Percentiles rank a stretch among this genome's conserved stretches.
These are phyloP conservation scores for Tapera naevia DNA, from an alignment of 2,797 vertebrate genomes.

Conservation along the genomic window DNA sequence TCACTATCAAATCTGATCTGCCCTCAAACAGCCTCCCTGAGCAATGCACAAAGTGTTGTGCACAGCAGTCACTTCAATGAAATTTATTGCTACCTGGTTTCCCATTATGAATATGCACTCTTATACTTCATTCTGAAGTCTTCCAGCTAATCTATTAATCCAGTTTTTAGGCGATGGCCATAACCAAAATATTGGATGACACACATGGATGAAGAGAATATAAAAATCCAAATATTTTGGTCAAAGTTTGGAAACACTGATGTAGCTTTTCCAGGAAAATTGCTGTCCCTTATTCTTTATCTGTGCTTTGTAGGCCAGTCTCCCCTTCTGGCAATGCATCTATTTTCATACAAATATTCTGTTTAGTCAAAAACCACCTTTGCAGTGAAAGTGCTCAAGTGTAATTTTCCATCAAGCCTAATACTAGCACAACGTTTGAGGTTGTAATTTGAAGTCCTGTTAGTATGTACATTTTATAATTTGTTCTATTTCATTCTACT, in stretches of 20 bases:
- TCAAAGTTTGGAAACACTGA: background rate
- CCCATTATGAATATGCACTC: background rate
- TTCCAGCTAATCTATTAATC: background rate
- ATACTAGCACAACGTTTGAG: background rate
- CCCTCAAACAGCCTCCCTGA: background rate
- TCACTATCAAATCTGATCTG: background rate
- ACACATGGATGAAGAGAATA: background rate
- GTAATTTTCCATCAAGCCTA: background rate
- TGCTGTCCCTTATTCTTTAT: background rate
- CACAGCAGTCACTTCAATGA: background rate
- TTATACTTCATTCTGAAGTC: background rate
- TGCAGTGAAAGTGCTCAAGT: background rate
- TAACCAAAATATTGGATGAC: background rate
- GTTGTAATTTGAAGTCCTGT: background rate
- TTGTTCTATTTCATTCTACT: background rate
- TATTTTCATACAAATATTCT: background rate
- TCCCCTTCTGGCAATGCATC: background rate
- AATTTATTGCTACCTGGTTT: background rate
- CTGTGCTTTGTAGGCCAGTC: background rate
- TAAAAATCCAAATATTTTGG: background rate
- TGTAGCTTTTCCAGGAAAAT: background rate
- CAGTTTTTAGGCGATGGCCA: background rate
- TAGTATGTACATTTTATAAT: background rate
- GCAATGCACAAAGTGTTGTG: background rate
- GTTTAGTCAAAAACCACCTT: background rate